Conservation (phyloP, 1,140 invertebrate genomes). For the Luehdorfia chinensis region DNA sequence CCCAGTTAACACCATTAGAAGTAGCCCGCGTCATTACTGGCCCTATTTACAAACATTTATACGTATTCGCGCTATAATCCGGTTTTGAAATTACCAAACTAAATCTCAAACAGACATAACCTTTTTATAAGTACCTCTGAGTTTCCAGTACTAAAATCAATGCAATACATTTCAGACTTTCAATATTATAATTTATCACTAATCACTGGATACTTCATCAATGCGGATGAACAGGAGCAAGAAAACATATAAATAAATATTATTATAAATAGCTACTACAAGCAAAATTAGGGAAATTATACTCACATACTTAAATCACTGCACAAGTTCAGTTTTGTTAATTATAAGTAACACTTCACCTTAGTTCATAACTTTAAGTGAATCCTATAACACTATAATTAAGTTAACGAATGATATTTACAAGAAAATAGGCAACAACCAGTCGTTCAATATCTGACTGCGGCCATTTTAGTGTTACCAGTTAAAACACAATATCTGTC, state of each 20-base stretch:
- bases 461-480: slow-evolving; percentile 11
- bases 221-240: slow-evolving; percentile 1
- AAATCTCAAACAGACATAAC: too few relatives aligned
- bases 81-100: too few relatives aligned
- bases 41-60: too few relatives aligned
- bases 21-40: too few relatives aligned
- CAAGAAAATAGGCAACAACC: slow-evolving; percentile 10
- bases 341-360: slow-evolving; percentile 1
- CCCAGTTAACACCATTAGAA: too few relatives aligned
- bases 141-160: too few relatives aligned
- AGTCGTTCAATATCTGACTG: slow-evolving; percentile 10
- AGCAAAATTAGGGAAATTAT: neutral
- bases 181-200: too few relatives aligned
- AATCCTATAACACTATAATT: slow-evolving; percentile 4
- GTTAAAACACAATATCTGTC: neutral
- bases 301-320: slow-evolving; percentile 9
- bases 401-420: slow-evolving; percentile 12
- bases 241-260: slow-evolving; percentile 12
- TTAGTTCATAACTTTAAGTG: slow-evolving; percentile 14
- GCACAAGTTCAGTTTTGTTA: neutral
- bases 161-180: too few relatives aligned
- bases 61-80: too few relatives aligned
- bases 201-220: too few relatives aligned
- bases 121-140: too few relatives aligned
- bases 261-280: neutral